Evolutionary conservation across 2,113 vertebrate species (phyloP).

Genomic region (Grallaria varia): DNA sequence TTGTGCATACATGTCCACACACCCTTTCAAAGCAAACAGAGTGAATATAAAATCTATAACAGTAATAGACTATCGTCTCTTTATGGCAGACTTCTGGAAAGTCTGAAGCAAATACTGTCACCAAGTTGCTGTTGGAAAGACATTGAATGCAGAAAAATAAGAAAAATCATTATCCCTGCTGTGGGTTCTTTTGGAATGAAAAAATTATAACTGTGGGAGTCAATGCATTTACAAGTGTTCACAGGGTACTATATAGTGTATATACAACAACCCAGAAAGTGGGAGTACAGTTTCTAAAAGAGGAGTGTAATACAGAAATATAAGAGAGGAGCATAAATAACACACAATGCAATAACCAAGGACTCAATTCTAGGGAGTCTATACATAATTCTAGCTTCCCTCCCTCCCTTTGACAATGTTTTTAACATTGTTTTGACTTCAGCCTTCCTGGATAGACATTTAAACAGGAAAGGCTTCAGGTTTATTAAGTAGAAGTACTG

Average conservation of each 20-base stretch:
- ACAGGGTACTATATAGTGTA: fast-evolving
- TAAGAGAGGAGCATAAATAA: conserved; percentile 25
- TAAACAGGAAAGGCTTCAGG: neutral
- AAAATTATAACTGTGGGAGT: conserved; percentile 1
- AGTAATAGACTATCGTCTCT: neutral
- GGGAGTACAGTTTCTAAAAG: neutral
- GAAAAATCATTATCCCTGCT: conserved; percentile 8
- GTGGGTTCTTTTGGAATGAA: neutral
- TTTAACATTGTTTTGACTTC: conserved; percentile 18
- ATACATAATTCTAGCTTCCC: neutral
- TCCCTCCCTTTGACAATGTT: neutral
- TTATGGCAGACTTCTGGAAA: conserved; percentile 3
- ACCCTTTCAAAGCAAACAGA: neutral
- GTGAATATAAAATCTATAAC: conserved; percentile 11
- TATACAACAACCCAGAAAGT: neutral
- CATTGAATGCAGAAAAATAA: neutral
- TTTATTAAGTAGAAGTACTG: conserved; percentile 2
- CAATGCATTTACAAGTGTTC: neutral
- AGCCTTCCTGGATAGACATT: neutral
- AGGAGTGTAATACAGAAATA: conserved; percentile 1
- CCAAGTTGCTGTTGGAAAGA: neutral
- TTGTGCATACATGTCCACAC: neutral
- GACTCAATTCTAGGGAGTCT: conserved; percentile 14
- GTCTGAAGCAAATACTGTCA: conserved; percentile 24
- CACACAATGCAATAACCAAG: neutral